Evolutionary conservation across 2,888 invertebrate genomes (phyloP).

Genomic region (Caenorhabditis sp.): DNA sequence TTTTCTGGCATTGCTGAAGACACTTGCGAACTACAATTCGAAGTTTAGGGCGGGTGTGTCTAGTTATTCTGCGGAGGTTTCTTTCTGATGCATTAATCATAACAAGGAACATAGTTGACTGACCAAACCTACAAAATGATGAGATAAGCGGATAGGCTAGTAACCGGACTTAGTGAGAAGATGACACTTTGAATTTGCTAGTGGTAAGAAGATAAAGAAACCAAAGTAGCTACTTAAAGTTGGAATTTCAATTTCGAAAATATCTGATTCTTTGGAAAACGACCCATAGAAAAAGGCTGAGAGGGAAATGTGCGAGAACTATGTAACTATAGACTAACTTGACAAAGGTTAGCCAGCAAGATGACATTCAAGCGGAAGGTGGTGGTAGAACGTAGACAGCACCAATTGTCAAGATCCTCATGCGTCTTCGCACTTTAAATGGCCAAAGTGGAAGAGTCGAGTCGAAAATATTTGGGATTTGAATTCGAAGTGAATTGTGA

Average conservation of each 20-base stretch:
- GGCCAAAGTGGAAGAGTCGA: not conserved
- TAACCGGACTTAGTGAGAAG: not conserved
- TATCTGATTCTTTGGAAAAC: conserved; percentile 5
- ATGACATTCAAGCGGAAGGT: not conserved
- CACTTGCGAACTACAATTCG: conserved; percentile 44
- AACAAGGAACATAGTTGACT: not conserved
- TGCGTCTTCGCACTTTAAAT: conserved; percentile 1
- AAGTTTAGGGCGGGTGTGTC: conserved; percentile 49
- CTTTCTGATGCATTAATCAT: conserved; percentile 43
- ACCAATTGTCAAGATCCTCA: not conserved
- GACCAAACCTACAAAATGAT: conserved; percentile 51
- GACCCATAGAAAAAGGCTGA: not conserved
- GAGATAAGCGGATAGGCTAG: conserved; percentile 14
- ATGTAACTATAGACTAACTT: not conserved
- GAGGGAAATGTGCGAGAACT: conserved; percentile 2
- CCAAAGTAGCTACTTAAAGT: not conserved
- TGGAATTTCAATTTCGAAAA: not conserved
- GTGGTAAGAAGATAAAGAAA: conserved; percentile 1
- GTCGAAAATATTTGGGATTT: too few relatives aligned
- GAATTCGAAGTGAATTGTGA: not conserved
- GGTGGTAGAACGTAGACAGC: not conserved
- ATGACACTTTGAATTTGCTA: not conserved
- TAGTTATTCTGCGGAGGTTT: conserved; percentile 45
- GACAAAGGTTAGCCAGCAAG: conserved; percentile 16
- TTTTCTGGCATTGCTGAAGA: conserved; percentile 9